phyloP scores from a whole-genome alignment of 2,888 invertebrate genomes.

The Drosophila koepferae region DNA sequence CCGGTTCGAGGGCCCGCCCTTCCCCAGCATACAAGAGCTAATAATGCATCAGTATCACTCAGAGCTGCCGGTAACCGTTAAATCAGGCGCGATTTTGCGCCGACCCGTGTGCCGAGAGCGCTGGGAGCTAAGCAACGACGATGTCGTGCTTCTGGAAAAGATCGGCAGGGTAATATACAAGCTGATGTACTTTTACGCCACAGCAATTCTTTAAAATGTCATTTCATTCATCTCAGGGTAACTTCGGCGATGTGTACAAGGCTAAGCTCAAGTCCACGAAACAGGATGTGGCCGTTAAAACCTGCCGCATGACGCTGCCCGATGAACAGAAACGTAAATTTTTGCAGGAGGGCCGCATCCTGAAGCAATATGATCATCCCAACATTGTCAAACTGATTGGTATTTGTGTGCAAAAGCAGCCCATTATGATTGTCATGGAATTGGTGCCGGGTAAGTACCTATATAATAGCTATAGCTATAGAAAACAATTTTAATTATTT shows the following conservation, averaged over 20 bases:
- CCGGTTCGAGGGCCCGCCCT: slow-evolving; percentile 97
- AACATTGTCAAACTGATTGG: slow-evolving; percentile 98
- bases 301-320: slow-evolving; percentile 96
- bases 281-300: slow-evolving; percentile 97
- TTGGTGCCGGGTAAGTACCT: slow-evolving; percentile 88
- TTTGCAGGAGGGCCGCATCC: slow-evolving; percentile 96
- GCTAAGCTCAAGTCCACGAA: slow-evolving; percentile 93
- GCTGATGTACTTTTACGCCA: no score
- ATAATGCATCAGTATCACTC: slow-evolving; percentile 95
- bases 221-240: slow-evolving; percentile 89
- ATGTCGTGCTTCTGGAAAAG: slow-evolving; percentile 95
- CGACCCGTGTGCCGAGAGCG: slow-evolving; percentile 94
- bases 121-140: slow-evolving; percentile 98
- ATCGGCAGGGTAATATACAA: slow-evolving; percentile 92
- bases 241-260: slow-evolving; percentile 98
- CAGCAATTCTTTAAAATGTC: not conserved
- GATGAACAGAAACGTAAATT: slow-evolving; percentile 98
- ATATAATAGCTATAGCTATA: no score
- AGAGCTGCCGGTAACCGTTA: slow-evolving; percentile 94
- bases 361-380: slow-evolving; percentile 98
- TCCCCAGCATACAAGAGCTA: slow-evolving; percentile 96
- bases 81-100: slow-evolving; percentile 95
- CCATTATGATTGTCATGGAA: slow-evolving; percentile 99
- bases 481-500: no score
- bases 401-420: slow-evolving; percentile 98